phyloP scores from a whole-genome alignment of 2,888 invertebrate species.

The Dorcus parallelipipedus region DNA sequence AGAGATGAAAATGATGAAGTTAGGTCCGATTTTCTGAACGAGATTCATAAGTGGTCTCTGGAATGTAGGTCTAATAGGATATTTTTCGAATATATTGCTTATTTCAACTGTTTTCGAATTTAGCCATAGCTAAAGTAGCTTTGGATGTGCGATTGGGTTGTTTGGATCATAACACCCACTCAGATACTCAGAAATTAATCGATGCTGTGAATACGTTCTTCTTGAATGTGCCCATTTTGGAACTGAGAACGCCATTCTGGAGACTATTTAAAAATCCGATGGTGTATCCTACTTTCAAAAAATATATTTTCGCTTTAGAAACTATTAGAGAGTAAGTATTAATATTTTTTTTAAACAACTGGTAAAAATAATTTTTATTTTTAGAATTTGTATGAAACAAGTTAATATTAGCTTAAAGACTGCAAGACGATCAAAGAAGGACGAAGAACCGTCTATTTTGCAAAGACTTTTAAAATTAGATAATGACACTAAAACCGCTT shows the following conservation, averaged over 20 bases:
- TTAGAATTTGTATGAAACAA: slow-evolving; percentile 61
- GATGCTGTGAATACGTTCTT: slow-evolving; percentile 67
- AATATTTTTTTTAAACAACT: neutral
- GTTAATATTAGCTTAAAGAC: slow-evolving; percentile 56
- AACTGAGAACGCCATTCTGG: slow-evolving; percentile 67
- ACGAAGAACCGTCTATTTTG: slow-evolving; percentile 57
- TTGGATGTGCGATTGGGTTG: slow-evolving; percentile 64
- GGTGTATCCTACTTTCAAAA: slow-evolving; percentile 53
- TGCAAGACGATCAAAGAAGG: slow-evolving; percentile 39
- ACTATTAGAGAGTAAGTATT: slow-evolving; percentile 61
- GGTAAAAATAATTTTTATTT: neutral
- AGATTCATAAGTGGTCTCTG: slow-evolving; percentile 75
- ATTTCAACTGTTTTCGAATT: slow-evolving; percentile 5
- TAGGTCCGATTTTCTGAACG: slow-evolving; percentile 64
- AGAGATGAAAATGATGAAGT: slow-evolving; percentile 58
- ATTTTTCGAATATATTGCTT: neutral
- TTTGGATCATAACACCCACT: slow-evolving; percentile 53
- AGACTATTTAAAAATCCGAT: slow-evolving; percentile 59
- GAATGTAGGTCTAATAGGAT: slow-evolving; percentile 59
- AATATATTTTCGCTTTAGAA: slow-evolving; percentile 64
- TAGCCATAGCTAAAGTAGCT: slow-evolving; percentile 65
- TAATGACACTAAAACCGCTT: slow-evolving; percentile 60
- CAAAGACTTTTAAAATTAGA: slow-evolving; percentile 61
- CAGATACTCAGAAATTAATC: slow-evolving; percentile 61
- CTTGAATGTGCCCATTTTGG: slow-evolving; percentile 61